Percentiles rank a stretch among this genome's conserved stretches.
Evolutionary conservation across 1,140 invertebrate genomes (phyloP).

Genomic region (Phocides pigmalion): DNA sequence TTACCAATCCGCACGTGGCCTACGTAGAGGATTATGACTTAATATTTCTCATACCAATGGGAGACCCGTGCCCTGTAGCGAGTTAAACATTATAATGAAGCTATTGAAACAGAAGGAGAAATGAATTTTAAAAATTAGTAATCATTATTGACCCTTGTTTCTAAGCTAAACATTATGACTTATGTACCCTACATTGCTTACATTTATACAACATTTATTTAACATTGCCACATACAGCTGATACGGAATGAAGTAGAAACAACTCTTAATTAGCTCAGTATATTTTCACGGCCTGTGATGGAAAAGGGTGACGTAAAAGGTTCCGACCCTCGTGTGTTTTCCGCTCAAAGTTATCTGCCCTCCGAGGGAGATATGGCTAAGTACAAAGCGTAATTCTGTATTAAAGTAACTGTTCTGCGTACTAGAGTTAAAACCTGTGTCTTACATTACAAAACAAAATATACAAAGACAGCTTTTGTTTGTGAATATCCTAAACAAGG

Average conservation of each 20-base stretch:
- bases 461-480: not conserved
- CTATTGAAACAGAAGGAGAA: too few species aligned
- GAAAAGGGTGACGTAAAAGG: constrained; percentile 13
- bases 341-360: constrained; percentile 13
- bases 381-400: constrained; percentile 17
- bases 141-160: too few species aligned
- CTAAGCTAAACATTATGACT: too few species aligned
- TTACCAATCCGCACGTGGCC: too few species aligned
- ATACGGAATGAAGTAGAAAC: constrained; percentile 3
- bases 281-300: not conserved
- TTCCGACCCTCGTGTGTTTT: constrained; percentile 23
- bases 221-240: not conserved
- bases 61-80: too few species aligned
- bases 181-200: not conserved
- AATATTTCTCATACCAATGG: too few species aligned
- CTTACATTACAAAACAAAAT: not conserved
- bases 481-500: not conserved
- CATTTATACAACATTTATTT: not conserved
- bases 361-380: constrained; percentile 11
- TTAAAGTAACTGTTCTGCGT: constrained; percentile 4
- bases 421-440: not conserved
- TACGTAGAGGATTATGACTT: too few species aligned
- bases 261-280: constrained; percentile 7
- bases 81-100: too few species aligned
- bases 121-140: too few species aligned